Base-by-base conservation (phyloP, 2,888 invertebrate genomes). In the Patella depressa region DNA sequence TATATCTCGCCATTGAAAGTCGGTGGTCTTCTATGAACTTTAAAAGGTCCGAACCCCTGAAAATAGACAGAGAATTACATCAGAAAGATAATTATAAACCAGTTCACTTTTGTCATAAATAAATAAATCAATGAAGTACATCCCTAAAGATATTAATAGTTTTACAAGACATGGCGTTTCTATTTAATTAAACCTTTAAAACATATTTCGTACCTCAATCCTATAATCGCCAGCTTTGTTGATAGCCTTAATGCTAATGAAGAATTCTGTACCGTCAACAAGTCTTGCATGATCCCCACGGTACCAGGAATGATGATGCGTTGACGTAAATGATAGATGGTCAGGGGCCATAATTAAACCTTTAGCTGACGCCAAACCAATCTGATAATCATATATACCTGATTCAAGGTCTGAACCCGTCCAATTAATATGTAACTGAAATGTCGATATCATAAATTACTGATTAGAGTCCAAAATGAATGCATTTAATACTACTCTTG, bases 391-490 rank as follows among this genome's bases (percentile, higher is more conserved):
- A 76, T 82, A 78, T 19, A 88, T 83, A 57, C 81, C 82, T 55
- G 83, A 81, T 34, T 82, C 75, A 2, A 72, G 71, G 54, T 82
- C 81, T 29, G 78, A 74, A 12, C 82, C 82, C 15, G 82, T 80
- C 87, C 87, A 87, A 19, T 83, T 83, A 45, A 86, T 17, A 57
- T 80, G 78, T 14, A 85, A 69, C 84, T 85, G 74, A 65, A 65
- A 65, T 65, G 65, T 65, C 14, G n/a, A 65, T 29, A 3, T 29
- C 3, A 29, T 29, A 29, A 29, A 29, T 29, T 29, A 29, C 29
- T 29, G 29, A 29, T 29, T 2, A 29, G 29, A 29, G 29, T 29
- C 29, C 29, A 29, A 29, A 29, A 29, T 29, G 29, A 29, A 29
- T 29, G 29, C 3, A 29, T 29, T 29, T 29, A 29, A 29, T 29